Conservation (phyloP, 1,140 invertebrate genomes). For the Choristoneura fumiferana region DNA sequence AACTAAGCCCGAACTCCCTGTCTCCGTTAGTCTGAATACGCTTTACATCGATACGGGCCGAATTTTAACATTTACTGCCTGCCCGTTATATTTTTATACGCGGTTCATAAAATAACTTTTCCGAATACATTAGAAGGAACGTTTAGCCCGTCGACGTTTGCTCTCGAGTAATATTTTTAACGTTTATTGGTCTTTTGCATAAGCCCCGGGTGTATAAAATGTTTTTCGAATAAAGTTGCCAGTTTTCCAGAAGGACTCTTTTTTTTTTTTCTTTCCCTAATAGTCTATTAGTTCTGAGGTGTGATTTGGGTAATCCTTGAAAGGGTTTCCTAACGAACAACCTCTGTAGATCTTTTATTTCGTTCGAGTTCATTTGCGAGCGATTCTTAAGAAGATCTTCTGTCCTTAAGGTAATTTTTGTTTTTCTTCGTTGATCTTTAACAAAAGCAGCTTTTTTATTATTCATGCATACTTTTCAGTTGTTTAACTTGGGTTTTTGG, state of each 20-base stretch:
- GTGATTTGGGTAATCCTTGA: constrained; percentile 18
- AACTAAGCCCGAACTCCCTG: constrained; percentile 38
- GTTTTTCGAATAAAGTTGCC: constrained; percentile 30
- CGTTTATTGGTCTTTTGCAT: constrained; percentile 57
- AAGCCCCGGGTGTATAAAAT: constrained; percentile 48
- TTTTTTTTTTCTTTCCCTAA: constrained; percentile 17
- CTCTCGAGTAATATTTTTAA: constrained; percentile 53
- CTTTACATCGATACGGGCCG: constrained; percentile 46
- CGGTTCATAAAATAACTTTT: constrained; percentile 59
- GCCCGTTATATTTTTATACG: constrained; percentile 60
- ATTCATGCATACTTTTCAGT: too few relatives aligned
- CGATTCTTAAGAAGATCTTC: constrained; percentile 3
- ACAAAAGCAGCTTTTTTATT: too few relatives aligned
- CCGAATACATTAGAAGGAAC: constrained; percentile 49
- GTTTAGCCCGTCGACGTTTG: constrained; percentile 42
- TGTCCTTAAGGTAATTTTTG: background rate
- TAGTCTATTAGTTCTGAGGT: constrained; percentile 16
- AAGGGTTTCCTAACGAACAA: constrained; percentile 14
- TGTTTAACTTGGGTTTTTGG: too few relatives aligned
- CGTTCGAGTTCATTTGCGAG: constrained; percentile 1
- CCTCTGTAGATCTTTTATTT: background rate
- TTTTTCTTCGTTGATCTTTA: background rate
- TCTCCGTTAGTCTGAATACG: constrained; percentile 35
- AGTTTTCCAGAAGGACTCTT: background rate
- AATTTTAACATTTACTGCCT: constrained; percentile 52